These are phyloP conservation scores for Dysdera silvatica DNA, from an alignment of 1,140 invertebrate genomes.

Conservation along the genomic window DNA sequence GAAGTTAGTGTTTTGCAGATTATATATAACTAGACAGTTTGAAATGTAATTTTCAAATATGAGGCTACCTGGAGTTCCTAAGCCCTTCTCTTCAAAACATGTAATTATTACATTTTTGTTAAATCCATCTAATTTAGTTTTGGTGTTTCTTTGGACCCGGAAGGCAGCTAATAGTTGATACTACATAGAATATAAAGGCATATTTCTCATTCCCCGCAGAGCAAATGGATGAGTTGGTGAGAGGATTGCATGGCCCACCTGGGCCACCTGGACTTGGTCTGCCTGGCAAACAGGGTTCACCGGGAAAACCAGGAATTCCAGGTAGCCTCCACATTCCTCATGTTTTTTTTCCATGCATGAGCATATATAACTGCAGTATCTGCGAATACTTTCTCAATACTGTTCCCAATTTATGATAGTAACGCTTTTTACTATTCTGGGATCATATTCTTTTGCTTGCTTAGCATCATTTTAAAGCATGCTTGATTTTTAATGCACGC, in stretches of 20 bases:
- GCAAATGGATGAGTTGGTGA: constrained; percentile 23
- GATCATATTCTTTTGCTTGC: background rate
- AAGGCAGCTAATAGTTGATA: no score
- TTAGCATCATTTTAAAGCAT: background rate
- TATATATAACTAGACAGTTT: no score
- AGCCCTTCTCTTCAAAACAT: no score
- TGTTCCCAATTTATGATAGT: no score
- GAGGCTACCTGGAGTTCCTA: no score
- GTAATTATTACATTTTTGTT: no score
- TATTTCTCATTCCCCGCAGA: constrained; percentile 23
- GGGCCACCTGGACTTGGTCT: constrained; percentile 55
- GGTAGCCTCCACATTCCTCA: constrained; percentile 19
- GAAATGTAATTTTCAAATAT: no score
- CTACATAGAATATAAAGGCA: no score
- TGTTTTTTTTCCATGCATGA: background rate
- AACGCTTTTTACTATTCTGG: background rate
- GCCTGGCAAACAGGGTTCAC: constrained; percentile 42
- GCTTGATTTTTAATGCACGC: background rate
- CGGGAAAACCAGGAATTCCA: constrained; percentile 32
- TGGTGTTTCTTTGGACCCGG: no score
- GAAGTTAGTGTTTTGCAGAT: no score
- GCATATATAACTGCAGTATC: background rate
- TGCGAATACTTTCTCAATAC: no score
- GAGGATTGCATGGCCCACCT: constrained; percentile 47
- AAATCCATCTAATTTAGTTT: no score